These are phyloP conservation scores for Steatornis caripensis DNA, from an alignment of 2,113 vertebrate genomes.

Conservation along the genomic window DNA sequence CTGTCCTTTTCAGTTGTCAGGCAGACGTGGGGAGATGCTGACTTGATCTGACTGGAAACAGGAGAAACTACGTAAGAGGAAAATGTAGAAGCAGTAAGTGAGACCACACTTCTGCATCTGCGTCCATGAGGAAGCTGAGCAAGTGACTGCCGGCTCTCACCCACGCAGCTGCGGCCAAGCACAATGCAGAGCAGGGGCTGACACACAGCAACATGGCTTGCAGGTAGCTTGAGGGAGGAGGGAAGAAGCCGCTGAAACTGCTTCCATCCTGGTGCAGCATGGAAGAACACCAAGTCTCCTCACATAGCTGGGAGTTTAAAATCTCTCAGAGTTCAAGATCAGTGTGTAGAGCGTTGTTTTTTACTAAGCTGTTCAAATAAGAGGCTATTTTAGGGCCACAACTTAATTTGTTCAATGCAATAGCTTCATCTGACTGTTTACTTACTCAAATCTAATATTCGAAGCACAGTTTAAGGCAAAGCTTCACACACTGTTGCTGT, in stretches of 20 bases:
- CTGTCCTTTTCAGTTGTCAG: not conserved
- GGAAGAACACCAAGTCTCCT: not conserved
- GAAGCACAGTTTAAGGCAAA: not conserved
- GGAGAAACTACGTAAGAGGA: not conserved
- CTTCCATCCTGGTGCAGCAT: not conserved
- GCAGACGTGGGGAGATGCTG: not conserved
- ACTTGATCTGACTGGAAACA: not conserved
- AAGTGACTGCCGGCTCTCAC: accelerated
- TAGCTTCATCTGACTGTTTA: not conserved
- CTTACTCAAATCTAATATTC: not conserved
- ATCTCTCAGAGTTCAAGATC: not conserved
- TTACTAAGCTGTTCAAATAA: not conserved
- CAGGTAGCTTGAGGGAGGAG: not conserved
- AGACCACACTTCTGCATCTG: not conserved
- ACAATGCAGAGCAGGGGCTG: not conserved
- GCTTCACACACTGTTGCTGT: not conserved
- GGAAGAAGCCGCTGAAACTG: not conserved
- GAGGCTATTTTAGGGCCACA: not conserved
- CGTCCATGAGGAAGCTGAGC: not conserved
- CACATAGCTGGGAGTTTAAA: not conserved
- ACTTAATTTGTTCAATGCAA: not conserved
- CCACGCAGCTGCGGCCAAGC: not conserved
- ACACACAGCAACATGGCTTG: accelerated
- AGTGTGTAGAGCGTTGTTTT: not conserved
- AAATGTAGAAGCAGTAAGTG: not conserved